Conservation (phyloP, 2,797 vertebrate genomes). For the Sarcophilus harrisii region DNA sequence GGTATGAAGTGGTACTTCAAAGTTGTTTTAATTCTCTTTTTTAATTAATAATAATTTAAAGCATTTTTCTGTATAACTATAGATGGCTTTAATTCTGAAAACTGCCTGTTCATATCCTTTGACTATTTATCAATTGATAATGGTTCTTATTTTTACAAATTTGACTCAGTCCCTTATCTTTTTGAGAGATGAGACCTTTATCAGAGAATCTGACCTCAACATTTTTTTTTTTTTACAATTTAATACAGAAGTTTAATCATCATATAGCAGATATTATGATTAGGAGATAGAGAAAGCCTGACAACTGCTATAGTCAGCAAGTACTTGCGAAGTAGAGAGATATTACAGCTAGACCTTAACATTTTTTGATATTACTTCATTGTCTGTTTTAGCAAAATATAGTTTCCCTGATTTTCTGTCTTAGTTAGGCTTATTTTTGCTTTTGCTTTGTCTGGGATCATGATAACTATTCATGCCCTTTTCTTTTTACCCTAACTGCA, state of each 20-base stretch:
- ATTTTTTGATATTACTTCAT: too few species aligned
- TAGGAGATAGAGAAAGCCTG: not conserved
- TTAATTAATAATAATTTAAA: not conserved
- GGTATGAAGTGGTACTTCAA: not conserved
- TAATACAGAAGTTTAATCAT: not conserved
- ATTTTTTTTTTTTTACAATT: not conserved
- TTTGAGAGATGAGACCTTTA: too few species aligned
- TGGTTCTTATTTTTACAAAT: too few species aligned
- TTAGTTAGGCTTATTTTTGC: not conserved
- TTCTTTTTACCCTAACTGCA: too few species aligned
- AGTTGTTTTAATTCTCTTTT: not conserved
- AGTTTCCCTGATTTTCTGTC: not conserved
- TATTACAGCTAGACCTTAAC: not conserved
- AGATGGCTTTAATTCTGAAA: too few species aligned
- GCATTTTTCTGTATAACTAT: too few species aligned
- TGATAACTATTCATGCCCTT: not conserved
- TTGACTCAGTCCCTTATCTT: too few species aligned
- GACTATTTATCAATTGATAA: too few species aligned
- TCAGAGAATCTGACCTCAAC: too few species aligned
- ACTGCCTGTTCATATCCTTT: too few species aligned
- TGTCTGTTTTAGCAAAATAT: too few species aligned
- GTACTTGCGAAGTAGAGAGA: not conserved
- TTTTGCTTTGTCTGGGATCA: not conserved
- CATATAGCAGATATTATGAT: not conserved
- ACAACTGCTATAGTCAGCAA: not conserved